Percentiles rank a stretch among this genome's conserved stretches.
Conservation (phyloP, 2,888 invertebrate species). For the Oscheius sp. region DNA sequence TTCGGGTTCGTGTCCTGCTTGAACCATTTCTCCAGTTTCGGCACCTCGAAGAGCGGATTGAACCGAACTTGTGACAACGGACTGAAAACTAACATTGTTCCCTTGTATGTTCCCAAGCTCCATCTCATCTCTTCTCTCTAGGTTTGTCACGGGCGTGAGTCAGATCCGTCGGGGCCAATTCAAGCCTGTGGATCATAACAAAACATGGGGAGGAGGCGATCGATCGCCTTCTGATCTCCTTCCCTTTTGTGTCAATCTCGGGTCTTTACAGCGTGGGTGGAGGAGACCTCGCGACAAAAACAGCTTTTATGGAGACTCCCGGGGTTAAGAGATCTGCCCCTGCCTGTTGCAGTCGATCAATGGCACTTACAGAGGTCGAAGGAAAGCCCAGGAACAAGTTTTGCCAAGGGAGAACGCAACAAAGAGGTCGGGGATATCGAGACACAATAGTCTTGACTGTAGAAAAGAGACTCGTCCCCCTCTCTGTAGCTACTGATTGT, state of each 20-base stretch:
- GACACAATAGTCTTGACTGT: too few species aligned
- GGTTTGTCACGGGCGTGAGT: constrained; percentile 17
- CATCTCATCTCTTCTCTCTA: not conserved
- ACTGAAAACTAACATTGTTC: constrained; percentile 45
- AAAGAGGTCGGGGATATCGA: too few species aligned
- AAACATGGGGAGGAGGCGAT: constrained; percentile 21
- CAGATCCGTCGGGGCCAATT: constrained; percentile 34
- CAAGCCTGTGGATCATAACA: constrained; percentile 32
- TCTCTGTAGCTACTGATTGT: too few species aligned
- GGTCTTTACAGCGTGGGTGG: not conserved
- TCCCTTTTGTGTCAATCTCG: not conserved
- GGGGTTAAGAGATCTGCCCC: not conserved
- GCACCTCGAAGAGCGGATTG: constrained; percentile 82
- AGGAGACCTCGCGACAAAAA: constrained; percentile 13
- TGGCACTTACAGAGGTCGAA: constrained; percentile 10
- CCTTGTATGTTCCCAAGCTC: not conserved
- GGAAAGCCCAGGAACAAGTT: constrained; percentile 29
- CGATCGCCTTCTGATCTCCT: not conserved
- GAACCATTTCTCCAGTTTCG: constrained; percentile 96
- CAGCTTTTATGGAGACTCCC: constrained; percentile 19
- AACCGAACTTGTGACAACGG: constrained; percentile 62
- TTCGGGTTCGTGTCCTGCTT: constrained; percentile 92
- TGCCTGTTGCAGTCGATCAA: constrained; percentile 12
- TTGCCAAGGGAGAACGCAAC: not conserved
- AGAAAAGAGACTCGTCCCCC: too few species aligned